Base-by-base conservation (phyloP, 2,888 invertebrate species). In the Conchocele bisecta region DNA sequence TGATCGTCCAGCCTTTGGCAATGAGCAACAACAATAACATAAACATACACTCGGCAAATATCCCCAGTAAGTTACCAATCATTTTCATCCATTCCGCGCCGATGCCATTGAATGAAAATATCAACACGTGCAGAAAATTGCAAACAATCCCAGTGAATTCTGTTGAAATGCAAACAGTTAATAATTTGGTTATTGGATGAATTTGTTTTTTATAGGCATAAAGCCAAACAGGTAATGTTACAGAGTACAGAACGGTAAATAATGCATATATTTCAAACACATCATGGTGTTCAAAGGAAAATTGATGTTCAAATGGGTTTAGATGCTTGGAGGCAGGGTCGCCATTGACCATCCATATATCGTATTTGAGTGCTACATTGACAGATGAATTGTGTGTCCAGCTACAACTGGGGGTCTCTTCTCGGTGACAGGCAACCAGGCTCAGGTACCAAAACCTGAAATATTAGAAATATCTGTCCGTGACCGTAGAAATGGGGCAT, bases 1-100 rank as follows among this genome's bases (percentile, higher is more conserved):
- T 97, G 31, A 98, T 96, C 5, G 97, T 98, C 98, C 98, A 98
- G 51, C 98, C 99, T 93, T 98, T 98, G 39, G 98, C 98, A 79
- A 99, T 92, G 63, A 98, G 93, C 61, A 99, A 93, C 42, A 99
- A 93, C 64, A 98, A 93, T 81, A 99, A 92, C 96, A 98, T 98
- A 90, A 98, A 97, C 6, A 97, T 94, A 50, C 97, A 96, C 68
- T 98, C 94, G 82, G 98, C 96, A 86, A 97, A 93, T 84, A 97
- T 96, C 92, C 97, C 97, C 86, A 97, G 93, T 84, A 98, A 95
- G 92, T 98, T 98, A 28, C 98, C 98, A 57, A 96, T 94, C 54
- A 96, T 95, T 80, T 95, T 94, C 60, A 98, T 92, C 63, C 95
- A 94, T 3, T 95, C 94, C 88, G 96, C 94, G 0, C 98, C 98